Conservation (phyloP, 2,888 invertebrate genomes). For the Coenonympha glycerion region DNA sequence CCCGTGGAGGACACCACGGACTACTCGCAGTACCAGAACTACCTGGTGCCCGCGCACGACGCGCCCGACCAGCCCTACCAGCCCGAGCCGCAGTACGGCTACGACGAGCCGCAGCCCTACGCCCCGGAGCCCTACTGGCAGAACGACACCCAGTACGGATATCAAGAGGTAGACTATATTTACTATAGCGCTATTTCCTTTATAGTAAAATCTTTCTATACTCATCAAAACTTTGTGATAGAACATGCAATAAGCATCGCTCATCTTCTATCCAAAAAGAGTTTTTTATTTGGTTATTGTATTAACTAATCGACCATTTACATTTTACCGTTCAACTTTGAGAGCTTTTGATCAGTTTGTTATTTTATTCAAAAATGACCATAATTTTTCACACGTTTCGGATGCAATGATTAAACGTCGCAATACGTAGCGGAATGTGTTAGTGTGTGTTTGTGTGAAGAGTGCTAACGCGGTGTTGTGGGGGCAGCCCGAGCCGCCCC, state of each 20-base stretch:
- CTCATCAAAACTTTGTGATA: no score
- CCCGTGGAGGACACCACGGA: constrained; percentile 37
- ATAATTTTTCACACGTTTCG: neutral
- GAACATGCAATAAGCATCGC: no score
- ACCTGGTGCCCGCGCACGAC: neutral
- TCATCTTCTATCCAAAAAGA: no score
- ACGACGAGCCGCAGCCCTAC: constrained; percentile 38
- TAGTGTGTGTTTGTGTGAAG: constrained; percentile 21
- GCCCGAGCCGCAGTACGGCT: constrained; percentile 16
- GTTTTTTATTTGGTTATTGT: no score
- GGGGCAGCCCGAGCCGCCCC: constrained; percentile 29
- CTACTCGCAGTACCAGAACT: constrained; percentile 33
- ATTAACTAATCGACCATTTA: no score
- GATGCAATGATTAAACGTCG: neutral
- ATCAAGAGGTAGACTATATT: constrained; percentile 41
- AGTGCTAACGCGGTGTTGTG: constrained; percentile 35
- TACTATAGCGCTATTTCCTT: neutral
- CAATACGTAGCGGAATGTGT: constrained; percentile 24
- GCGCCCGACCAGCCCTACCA: constrained; percentile 17
- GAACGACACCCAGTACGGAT: constrained; percentile 38
- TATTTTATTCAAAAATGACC: no score
- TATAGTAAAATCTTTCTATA: no score
- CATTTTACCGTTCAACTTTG: no score
- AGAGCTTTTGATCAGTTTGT: no score
- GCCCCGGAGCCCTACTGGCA: constrained; percentile 51